A percentile compares a stretch with the other conserved stretches of the same genome.
Conservation (phyloP, 1,140 invertebrate species). For the Drosophila pseudoananassae region DNA sequence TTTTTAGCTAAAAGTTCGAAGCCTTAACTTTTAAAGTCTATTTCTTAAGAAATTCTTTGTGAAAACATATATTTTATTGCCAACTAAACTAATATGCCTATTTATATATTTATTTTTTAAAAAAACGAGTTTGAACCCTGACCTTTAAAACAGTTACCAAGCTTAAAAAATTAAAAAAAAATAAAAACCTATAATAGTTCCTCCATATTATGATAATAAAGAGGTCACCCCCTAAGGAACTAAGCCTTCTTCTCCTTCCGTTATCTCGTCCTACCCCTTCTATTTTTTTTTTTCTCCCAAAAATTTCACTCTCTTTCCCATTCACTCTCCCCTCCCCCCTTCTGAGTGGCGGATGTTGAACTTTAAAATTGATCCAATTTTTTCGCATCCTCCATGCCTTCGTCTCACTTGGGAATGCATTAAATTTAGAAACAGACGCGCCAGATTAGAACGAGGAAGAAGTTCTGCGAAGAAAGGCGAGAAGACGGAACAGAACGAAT, state of each 20-base stretch:
- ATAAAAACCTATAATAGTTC: too few relatives aligned
- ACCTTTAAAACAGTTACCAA: too few relatives aligned
- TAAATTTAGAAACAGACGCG: conserved; percentile 57
- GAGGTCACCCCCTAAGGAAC: neutral
- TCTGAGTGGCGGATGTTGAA: conserved; percentile 57
- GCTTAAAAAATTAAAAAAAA: too few relatives aligned
- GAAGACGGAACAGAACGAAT: neutral
- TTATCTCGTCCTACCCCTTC: neutral
- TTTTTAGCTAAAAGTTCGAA: too few relatives aligned
- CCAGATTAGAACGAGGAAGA: conserved; percentile 20
- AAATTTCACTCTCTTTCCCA: conserved; percentile 6
- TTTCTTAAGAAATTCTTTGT: too few relatives aligned
- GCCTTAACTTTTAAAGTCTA: too few relatives aligned
- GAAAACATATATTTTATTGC: too few relatives aligned
- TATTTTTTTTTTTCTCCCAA: neutral
- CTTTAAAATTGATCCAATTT: conserved; percentile 67
- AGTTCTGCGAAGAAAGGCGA: neutral
- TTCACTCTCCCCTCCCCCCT: neutral
- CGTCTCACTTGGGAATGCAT: conserved; percentile 55
- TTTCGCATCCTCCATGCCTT: conserved; percentile 29
- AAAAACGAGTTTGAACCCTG: too few relatives aligned
- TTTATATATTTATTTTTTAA: too few relatives aligned
- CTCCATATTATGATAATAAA: too few relatives aligned
- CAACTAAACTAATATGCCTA: too few relatives aligned
- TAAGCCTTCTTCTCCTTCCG: too few relatives aligned